Evolutionary conservation across 2,888 invertebrate species (phyloP).

Genomic region (Mesorhabditis belari): DNA sequence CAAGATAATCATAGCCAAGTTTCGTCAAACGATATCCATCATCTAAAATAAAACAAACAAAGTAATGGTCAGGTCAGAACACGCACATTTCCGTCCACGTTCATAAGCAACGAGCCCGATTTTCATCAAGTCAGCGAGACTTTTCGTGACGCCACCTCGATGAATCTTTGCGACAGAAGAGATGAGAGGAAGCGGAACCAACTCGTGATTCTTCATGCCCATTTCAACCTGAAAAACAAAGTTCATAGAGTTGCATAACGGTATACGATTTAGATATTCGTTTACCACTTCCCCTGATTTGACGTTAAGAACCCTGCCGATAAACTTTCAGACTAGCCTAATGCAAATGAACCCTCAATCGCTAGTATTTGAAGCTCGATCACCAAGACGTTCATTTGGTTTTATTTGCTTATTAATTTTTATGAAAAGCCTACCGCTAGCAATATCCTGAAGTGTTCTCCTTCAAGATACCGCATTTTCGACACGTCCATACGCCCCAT

Average conservation of each 20-base stretch:
- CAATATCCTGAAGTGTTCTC: constrained; percentile 85
- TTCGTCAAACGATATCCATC: constrained; percentile 94
- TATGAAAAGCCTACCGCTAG: constrained; percentile 65
- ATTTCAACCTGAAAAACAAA: constrained; percentile 74
- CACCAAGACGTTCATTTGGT: too few relatives aligned
- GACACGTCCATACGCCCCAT: constrained; percentile 94
- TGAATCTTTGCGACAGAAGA: constrained; percentile 86
- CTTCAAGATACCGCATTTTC: constrained; percentile 76
- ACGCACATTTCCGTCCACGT: constrained; percentile 80
- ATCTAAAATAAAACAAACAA: constrained; percentile 80
- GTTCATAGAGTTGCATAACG: too few relatives aligned
- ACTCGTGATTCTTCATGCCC: constrained; percentile 99
- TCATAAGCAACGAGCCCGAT: constrained; percentile 85
- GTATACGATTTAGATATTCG: too few relatives aligned
- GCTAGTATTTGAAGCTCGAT: too few relatives aligned
- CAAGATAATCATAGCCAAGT: constrained; percentile 90
- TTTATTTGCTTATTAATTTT: too few relatives aligned
- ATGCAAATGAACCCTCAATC: too few relatives aligned
- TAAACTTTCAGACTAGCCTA: too few relatives aligned
- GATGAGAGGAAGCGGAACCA: constrained; percentile 80
- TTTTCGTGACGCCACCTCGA: constrained; percentile 82
- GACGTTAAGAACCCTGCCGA: too few relatives aligned
- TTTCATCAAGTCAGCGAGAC: constrained; percentile 80
- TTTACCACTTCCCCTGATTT: too few relatives aligned
- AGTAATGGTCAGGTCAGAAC: background rate